Evolutionary conservation across 2,113 vertebrate genomes (phyloP).

Genomic region (Microcebus murinus): DNA sequence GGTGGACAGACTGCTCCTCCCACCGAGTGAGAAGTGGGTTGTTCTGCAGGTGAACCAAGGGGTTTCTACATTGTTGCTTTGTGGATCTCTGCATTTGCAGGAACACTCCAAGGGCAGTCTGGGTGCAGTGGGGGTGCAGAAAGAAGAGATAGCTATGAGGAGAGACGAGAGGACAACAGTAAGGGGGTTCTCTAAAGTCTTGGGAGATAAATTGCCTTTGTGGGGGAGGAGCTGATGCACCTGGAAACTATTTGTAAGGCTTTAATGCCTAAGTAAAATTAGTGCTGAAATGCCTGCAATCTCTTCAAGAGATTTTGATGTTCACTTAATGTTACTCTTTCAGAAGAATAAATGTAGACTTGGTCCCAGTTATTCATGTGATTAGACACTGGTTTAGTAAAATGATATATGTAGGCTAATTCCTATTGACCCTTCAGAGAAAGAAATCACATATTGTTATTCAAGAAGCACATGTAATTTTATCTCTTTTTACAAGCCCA

Average conservation of each 20-base stretch:
- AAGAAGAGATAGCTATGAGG: neutral
- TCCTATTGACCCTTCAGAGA: constrained; percentile 54
- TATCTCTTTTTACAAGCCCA: constrained; percentile 57
- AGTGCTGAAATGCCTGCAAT: neutral
- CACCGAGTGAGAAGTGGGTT: neutral
- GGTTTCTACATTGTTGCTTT: neutral
- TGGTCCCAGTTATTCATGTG: neutral
- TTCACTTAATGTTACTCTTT: constrained; percentile 25
- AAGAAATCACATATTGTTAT: constrained; percentile 72
- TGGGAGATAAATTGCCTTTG: neutral
- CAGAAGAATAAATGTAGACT: constrained; percentile 38
- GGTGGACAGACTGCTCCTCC: neutral
- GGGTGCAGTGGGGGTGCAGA: neutral
- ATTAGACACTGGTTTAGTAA: constrained; percentile 26
- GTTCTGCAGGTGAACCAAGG: neutral
- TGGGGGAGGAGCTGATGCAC: neutral
- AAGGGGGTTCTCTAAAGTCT: neutral
- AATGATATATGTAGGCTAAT: constrained; percentile 17
- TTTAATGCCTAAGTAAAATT: constrained; percentile 28
- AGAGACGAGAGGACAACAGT: neutral
- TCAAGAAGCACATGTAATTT: constrained; percentile 70
- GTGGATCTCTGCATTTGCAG: neutral
- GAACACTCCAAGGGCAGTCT: neutral
- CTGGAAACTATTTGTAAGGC: constrained; percentile 31
- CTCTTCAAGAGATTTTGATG: neutral